Conservation (phyloP, 2,888 invertebrate species). For the Hirtodrosophila histrioides region DNA sequence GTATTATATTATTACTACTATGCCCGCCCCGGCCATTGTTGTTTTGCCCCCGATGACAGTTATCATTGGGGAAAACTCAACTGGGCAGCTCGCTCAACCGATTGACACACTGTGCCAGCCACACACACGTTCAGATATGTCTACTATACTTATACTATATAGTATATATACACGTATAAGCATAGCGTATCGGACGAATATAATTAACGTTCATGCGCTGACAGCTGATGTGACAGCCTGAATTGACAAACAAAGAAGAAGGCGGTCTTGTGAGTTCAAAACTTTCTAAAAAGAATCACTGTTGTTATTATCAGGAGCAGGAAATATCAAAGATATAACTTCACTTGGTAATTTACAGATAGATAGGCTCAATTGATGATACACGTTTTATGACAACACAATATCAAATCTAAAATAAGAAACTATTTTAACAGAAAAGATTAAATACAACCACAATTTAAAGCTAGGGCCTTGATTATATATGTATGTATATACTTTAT, state of each 20-base stretch:
- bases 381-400: too few relatives aligned
- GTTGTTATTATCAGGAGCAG: conserved; percentile 14
- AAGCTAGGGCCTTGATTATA: too few relatives aligned
- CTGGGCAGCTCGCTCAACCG: conserved; percentile 15
- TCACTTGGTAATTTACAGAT: too few relatives aligned
- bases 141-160: not conserved
- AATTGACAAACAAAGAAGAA: conserved; percentile 9
- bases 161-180: not conserved
- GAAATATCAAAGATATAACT: conserved; percentile 20
- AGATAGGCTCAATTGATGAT: too few relatives aligned
- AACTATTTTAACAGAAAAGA: too few relatives aligned
- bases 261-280: conserved; percentile 4
- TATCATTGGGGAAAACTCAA: conserved; percentile 50
- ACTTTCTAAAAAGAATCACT: conserved; percentile 43
- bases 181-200: conserved; percentile 18
- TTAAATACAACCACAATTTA: too few relatives aligned
- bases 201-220: conserved; percentile 37
- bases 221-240: conserved; percentile 38
- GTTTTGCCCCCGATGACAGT: conserved; percentile 33
- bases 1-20: conserved; percentile 34
- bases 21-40: conserved; percentile 6
- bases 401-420: too few relatives aligned
- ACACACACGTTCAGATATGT: not conserved
- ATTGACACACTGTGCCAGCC: conserved; percentile 9
- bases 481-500: too few relatives aligned